Percentiles rank a stretch among this genome's conserved stretches.
phyloP scores from a whole-genome alignment of 1,140 invertebrate genomes.

The Bursaphelenchus mucronatus region DNA sequence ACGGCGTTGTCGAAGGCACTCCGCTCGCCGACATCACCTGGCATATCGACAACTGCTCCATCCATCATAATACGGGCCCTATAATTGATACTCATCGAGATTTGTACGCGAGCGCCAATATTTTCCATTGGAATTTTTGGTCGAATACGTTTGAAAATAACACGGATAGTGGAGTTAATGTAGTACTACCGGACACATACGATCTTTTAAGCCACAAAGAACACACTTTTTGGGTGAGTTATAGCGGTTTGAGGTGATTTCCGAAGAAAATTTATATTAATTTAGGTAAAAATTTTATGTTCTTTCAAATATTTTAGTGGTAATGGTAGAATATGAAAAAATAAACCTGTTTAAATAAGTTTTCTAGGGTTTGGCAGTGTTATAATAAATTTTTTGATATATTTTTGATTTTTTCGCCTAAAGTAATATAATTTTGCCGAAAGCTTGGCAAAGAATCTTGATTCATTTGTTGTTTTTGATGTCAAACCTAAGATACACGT shows the following conservation, averaged over 20 bases:
- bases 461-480: no score
- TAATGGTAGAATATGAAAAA: no score
- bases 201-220: conserved; percentile 89
- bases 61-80: conserved; percentile 74
- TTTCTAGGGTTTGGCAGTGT: no score
- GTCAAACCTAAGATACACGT: no score
- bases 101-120: conserved; percentile 81
- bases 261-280: conserved; percentile 12
- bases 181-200: conserved; percentile 84
- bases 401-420: conserved; percentile 61
- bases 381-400: neutral
- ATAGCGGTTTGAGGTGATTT: conserved; percentile 57
- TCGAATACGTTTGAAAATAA: conserved; percentile 83
- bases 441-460: no score
- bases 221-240: conserved; percentile 75
- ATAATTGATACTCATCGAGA: conserved; percentile 82
- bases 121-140: conserved; percentile 85
- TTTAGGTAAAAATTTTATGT: neutral
- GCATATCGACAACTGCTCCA: conserved; percentile 68
- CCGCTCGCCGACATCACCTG: conserved; percentile 70
- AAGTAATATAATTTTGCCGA: conserved; percentile 29
- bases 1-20: conserved; percentile 61
- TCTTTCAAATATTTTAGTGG: neutral
- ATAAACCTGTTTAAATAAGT: no score
- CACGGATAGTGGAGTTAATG: conserved; percentile 74